Conservation (phyloP, 2,113 vertebrate genomes). For the Rhinoptilus africanus region DNA sequence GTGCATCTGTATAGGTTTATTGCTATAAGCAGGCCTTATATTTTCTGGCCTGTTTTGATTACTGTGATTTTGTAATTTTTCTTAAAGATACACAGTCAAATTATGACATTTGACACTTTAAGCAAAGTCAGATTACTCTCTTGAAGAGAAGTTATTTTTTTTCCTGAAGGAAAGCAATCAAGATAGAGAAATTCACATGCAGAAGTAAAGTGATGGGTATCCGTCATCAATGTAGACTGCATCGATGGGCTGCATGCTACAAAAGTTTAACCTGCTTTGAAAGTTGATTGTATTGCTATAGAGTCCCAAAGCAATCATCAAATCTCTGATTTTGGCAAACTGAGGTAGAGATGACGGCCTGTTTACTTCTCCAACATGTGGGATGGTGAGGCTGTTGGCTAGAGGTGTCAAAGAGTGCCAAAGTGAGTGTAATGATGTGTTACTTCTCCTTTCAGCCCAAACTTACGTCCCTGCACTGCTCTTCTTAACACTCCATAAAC, state of each 20-base stretch:
- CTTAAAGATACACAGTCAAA: neutral
- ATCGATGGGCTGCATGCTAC: neutral
- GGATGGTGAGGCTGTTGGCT: neutral
- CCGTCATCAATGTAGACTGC: neutral
- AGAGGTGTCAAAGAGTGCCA: neutral
- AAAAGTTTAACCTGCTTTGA: neutral
- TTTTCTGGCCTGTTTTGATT: neutral
- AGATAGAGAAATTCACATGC: neutral
- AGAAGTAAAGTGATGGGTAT: neutral
- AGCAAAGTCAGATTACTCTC: neutral
- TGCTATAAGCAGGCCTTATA: neutral
- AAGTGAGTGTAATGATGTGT: neutral
- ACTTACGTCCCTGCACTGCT: neutral
- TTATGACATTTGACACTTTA: neutral
- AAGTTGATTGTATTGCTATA: neutral
- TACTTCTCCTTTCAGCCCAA: neutral
- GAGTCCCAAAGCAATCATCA: neutral
- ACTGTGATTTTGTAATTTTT: neutral
- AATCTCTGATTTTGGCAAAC: neutral
- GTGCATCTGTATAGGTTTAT: neutral
- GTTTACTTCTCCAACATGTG: neutral
- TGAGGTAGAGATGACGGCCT: neutral
- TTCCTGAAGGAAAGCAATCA: neutral
- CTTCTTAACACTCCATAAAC: neutral
- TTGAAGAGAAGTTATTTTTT: neutral